Evolutionary conservation across 2,797 vertebrate species (phyloP).

Genomic region (Microcaecilia unicolor): DNA sequence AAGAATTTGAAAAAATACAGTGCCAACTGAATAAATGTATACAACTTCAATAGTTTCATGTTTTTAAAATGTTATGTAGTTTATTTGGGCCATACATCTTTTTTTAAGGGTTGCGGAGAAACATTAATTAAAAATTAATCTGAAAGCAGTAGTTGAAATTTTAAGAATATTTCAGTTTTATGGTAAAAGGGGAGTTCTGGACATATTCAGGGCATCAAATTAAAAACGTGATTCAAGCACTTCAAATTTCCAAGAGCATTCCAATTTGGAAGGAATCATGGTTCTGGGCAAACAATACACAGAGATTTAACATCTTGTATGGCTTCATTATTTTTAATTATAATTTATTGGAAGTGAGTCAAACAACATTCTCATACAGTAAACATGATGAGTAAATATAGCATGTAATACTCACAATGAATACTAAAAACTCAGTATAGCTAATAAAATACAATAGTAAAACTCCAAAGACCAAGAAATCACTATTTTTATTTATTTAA

Average conservation of each 20-base stretch:
- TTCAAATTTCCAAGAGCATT: conserved; percentile 9
- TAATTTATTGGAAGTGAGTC: not conserved
- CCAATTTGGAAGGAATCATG: conserved; percentile 7
- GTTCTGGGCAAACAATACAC: conserved; percentile 4
- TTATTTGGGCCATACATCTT: no score
- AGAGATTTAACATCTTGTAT: conserved; percentile 8
- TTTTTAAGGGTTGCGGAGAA: conserved; percentile 46
- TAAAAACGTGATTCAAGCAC: conserved; percentile 1
- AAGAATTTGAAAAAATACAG: no score
- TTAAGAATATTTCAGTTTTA: conserved; percentile 29
- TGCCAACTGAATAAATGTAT: no score
- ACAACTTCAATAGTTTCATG: no score
- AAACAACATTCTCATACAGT: not conserved
- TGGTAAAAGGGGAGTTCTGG: conserved; percentile 34
- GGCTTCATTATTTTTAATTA: conserved; percentile 4
- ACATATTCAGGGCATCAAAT: conserved; percentile 17
- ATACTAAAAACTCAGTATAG: not conserved
- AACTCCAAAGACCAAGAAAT: not conserved
- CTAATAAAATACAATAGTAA: not conserved
- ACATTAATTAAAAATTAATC: conserved; percentile 54
- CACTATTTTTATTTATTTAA: not conserved
- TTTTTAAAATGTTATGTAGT: conserved; percentile 43
- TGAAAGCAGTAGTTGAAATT: not conserved
- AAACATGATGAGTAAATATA: not conserved
- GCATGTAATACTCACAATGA: not conserved